phyloP scores from a whole-genome alignment of 2,797 vertebrate genomes.

The Cossypha caffra region DNA sequence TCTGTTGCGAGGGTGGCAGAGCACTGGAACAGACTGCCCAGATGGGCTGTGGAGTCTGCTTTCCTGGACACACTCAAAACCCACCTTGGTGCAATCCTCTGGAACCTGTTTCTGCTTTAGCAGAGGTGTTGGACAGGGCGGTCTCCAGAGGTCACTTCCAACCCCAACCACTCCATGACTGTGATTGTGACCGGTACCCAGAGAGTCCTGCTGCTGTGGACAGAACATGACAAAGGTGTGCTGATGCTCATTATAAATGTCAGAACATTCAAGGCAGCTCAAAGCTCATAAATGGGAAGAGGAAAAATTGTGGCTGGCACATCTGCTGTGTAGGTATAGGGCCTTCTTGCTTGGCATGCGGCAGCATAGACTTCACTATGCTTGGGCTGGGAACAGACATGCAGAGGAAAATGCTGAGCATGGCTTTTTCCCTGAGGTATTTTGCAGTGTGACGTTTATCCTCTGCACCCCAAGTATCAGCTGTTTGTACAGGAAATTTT shows the following conservation, averaged over 20 bases:
- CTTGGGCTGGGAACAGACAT: not conserved
- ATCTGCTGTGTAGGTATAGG: not conserved
- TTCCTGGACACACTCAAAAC: not conserved
- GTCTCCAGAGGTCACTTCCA: not conserved
- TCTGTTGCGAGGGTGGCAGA: rapidly evolving
- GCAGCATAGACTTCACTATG: not conserved
- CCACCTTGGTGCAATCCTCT: not conserved
- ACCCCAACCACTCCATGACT: not conserved
- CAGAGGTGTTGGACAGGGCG: not conserved
- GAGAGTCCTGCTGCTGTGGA: not conserved
- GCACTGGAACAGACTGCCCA: not conserved
- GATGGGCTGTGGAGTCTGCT: not conserved
- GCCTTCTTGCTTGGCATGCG: rapidly evolving
- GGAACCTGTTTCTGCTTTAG: not conserved
- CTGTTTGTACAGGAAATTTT: not conserved
- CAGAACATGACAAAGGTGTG: not conserved
- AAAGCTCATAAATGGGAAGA: not conserved
- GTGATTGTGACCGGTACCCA: rapidly evolving
- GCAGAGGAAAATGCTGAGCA: not conserved
- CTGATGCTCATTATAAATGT: not conserved
- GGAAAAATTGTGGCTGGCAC: rapidly evolving
- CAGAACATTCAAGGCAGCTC: not conserved
- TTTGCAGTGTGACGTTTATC: not conserved
- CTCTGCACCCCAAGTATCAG: not conserved
- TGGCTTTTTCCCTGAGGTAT: not conserved